Evolutionary conservation across 2,113 vertebrate genomes (phyloP).

Genomic region (Cochlearius cochlearius): DNA sequence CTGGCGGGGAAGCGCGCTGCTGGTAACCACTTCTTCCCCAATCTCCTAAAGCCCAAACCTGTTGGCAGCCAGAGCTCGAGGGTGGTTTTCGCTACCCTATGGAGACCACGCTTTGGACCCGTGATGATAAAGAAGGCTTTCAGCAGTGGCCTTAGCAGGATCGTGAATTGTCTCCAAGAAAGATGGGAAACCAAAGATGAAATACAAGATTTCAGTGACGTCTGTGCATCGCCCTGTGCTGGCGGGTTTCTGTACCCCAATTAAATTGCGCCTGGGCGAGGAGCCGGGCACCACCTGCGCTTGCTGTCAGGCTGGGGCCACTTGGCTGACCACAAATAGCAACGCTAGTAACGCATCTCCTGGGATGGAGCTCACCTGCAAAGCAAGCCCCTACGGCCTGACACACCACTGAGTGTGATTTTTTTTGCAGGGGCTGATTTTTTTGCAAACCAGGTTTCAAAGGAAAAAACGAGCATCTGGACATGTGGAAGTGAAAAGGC

Average conservation of each 20-base stretch:
- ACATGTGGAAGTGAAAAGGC: not conserved
- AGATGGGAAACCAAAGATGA: not conserved
- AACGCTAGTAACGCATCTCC: not conserved
- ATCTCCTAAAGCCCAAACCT: not conserved
- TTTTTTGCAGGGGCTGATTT: not conserved
- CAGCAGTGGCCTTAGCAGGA: not conserved
- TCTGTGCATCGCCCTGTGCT: not conserved
- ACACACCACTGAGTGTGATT: too few species aligned
- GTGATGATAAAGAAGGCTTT: not conserved
- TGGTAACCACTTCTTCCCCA: not conserved
- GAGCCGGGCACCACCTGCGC: not conserved
- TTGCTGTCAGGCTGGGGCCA: accelerated
- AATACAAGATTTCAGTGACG: not conserved
- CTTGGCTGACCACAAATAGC: not conserved
- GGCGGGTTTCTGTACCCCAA: not conserved
- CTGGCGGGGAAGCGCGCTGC: not conserved
- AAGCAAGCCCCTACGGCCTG: not conserved
- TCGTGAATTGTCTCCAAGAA: not conserved
- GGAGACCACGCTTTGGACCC: not conserved
- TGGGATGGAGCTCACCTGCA: not conserved
- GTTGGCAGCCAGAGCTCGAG: not conserved
- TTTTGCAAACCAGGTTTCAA: not conserved
- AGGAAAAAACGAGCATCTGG: not conserved
- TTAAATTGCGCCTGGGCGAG: not conserved
- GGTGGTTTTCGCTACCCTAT: not conserved